Conservation (phyloP, 2,888 invertebrate genomes). For the Tenthredo scrophulariae region DNA sequence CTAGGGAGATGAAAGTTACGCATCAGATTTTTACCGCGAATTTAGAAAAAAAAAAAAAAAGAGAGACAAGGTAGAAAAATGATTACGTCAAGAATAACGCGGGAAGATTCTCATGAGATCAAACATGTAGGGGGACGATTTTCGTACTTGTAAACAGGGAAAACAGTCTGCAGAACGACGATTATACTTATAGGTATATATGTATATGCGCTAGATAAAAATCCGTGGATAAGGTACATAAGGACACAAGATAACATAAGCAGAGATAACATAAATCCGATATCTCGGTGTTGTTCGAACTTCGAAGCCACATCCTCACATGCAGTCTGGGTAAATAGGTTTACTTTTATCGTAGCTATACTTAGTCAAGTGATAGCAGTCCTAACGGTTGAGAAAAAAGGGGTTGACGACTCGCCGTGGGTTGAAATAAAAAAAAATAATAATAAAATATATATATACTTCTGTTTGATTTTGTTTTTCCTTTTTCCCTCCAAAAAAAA, state of each 20-base stretch:
- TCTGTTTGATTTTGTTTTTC: background rate
- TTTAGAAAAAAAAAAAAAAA: no score
- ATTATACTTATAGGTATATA: background rate
- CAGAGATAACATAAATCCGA: constrained; percentile 15
- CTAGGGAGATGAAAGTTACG: no score
- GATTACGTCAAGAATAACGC: background rate
- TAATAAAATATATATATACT: background rate
- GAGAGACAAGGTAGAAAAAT: background rate
- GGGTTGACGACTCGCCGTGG: background rate
- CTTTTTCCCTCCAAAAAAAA: background rate
- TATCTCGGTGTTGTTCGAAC: background rate
- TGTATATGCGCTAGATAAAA: background rate
- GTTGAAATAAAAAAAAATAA: background rate
- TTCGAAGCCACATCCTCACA: background rate
- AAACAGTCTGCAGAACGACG: background rate
- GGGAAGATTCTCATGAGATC: background rate
- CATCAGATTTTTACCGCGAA: no score
- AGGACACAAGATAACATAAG: background rate
- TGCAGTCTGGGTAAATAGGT: constrained; percentile 8
- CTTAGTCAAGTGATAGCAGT: background rate
- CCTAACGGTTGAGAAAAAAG: background rate
- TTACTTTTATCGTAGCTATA: constrained; percentile 14
- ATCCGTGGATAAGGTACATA: constrained; percentile 18
- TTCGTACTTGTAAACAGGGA: background rate
- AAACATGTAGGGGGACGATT: background rate